Conservation (phyloP, 1,140 invertebrate genomes). For the Coenobita brevimanus region DNA sequence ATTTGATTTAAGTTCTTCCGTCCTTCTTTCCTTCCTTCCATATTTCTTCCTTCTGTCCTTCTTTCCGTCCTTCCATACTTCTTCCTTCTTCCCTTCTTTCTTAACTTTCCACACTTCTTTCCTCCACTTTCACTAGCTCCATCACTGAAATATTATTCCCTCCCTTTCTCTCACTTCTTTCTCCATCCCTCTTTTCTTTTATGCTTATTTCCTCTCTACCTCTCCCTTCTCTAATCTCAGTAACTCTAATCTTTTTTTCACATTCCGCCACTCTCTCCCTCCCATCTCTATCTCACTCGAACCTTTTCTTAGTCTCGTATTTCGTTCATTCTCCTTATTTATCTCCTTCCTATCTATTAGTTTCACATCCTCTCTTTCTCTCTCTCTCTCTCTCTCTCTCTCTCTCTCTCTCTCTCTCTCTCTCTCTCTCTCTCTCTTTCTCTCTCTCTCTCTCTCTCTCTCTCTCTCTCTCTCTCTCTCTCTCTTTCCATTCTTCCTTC, state of each 20-base stretch:
- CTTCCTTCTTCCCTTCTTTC: not conserved
- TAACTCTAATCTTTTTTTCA: too few species aligned
- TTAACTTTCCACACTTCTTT: too few species aligned
- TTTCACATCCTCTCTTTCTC: not conserved
- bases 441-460: not conserved
- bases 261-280: too few species aligned
- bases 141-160: not conserved
- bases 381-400: too few species aligned
- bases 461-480: not conserved
- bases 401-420: too few species aligned
- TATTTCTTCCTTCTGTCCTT: too few species aligned
- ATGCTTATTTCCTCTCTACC: not conserved
- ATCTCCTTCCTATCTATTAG: not conserved
- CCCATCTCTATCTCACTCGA: too few species aligned
- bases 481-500: not conserved
- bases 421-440: slow-evolving; percentile 3
- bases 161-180: not conserved
- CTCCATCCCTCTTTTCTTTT: not conserved
- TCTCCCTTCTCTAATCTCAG: too few species aligned
- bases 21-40: not conserved
- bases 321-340: not conserved
- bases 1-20: not conserved
- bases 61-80: not conserved
- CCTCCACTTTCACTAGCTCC: not conserved
- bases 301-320: too few species aligned